phyloP scores from a whole-genome alignment of 53 echinoderm and acorn worm genomes.

The Mesocentrotus franciscanus region DNA sequence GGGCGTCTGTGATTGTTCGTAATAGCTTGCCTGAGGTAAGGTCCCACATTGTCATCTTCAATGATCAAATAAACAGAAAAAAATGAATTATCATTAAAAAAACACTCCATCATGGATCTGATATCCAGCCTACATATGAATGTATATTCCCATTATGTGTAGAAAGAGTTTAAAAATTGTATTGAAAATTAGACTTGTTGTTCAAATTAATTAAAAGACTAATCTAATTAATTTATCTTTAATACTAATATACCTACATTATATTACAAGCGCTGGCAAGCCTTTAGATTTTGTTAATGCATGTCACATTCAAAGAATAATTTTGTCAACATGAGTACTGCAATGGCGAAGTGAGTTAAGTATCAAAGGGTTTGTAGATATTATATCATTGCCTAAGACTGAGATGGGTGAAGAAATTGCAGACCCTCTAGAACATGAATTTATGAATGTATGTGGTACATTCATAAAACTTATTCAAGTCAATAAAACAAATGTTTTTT shows the following conservation, averaged over 20 bases:
- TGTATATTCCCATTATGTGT: background rate
- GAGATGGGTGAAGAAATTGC: background rate
- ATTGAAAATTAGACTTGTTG: too few relatives aligned
- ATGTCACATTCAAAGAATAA: too few relatives aligned
- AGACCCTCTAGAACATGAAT: background rate
- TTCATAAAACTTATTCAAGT: background rate
- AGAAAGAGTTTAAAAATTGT: too few relatives aligned
- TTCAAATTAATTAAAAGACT: too few relatives aligned
- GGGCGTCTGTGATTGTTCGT: slow-evolving; percentile 93
- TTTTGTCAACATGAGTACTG: too few relatives aligned
- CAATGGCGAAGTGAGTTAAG: too few relatives aligned
- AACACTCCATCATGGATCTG: background rate
- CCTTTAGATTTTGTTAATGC: too few relatives aligned
- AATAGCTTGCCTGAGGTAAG: slow-evolving; percentile 91
- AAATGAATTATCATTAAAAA: background rate
- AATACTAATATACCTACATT: too few relatives aligned
- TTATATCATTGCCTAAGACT: background rate
- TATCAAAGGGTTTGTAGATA: too few relatives aligned
- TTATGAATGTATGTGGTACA: background rate
- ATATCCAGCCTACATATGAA: background rate
- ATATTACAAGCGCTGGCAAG: too few relatives aligned
- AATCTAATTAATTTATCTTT: too few relatives aligned
- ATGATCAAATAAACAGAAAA: background rate
- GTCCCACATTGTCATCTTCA: slow-evolving; percentile 99
- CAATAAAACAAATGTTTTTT: background rate